Percentiles rank a stretch among this genome's conserved stretches.
Evolutionary conservation across 1,140 invertebrate species (phyloP).

Genomic region (Gyrodactylus salaris): DNA sequence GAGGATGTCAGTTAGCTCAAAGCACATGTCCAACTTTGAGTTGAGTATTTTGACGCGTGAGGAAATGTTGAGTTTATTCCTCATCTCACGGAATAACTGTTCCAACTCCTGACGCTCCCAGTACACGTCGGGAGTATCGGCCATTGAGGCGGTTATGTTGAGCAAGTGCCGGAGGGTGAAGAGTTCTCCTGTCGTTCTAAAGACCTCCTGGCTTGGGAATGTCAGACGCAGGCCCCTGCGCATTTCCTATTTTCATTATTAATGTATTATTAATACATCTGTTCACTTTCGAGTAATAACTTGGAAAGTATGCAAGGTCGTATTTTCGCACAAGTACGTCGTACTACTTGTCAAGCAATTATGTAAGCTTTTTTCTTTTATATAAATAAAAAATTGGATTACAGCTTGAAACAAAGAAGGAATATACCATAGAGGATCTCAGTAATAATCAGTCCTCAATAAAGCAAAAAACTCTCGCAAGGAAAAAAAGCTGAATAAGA

Average conservation of each 20-base stretch:
- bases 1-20: background rate
- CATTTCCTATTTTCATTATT: background rate
- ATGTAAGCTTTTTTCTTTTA: no score
- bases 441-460: no score
- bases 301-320: no score
- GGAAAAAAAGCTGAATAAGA: no score
- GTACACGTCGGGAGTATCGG: background rate
- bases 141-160: background rate
- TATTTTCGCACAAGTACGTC: no score
- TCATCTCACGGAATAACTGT: background rate
- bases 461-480: no score
- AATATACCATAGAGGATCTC: no score
- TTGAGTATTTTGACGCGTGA: conserved; percentile 1
- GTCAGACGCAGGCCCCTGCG: background rate
- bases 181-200: background rate
- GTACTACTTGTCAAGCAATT: no score
- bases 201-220: background rate
- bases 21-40: background rate
- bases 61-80: background rate
- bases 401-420: no score
- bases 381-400: no score
- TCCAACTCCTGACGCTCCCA: background rate
- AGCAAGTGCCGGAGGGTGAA: background rate
- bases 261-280: background rate
- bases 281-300: no score